A percentile compares a stretch with the other conserved stretches of the same genome.
These are phyloP conservation scores for Lagodon rhomboides DNA, from an alignment of 2,797 vertebrate species.

Conservation along the genomic window DNA sequence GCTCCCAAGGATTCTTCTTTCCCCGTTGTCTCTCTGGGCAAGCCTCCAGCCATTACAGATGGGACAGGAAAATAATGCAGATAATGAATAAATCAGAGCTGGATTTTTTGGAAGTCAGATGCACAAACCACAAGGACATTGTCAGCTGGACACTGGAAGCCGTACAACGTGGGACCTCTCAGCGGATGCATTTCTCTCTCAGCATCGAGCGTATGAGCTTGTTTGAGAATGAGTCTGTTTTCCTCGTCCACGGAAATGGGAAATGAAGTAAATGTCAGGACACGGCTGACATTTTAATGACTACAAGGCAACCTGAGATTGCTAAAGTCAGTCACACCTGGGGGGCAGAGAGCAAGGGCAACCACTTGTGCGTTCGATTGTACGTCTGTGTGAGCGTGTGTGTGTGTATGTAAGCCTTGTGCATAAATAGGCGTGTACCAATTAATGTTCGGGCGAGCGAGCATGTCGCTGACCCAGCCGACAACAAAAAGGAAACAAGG, in stretches of 20 bases:
- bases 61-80: conserved; percentile 41
- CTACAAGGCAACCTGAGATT: conserved; percentile 70
- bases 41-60: conserved; percentile 43
- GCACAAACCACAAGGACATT: conserved; percentile 11
- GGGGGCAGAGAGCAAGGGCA: conserved; percentile 33
- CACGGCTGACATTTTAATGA: conserved; percentile 79
- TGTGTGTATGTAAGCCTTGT: neutral
- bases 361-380: conserved; percentile 12
- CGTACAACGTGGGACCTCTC: neutral
- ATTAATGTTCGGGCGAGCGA: neutral
- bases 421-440: neutral
- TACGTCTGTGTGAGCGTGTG: neutral
- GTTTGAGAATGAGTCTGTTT: conserved; percentile 47
- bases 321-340: conserved; percentile 64
- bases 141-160: conserved; percentile 13
- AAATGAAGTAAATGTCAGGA: conserved; percentile 77
- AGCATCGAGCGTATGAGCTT: conserved; percentile 19
- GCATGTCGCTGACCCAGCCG: neutral
- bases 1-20: conserved; percentile 49
- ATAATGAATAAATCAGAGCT: conserved; percentile 34
- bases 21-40: conserved; percentile 43
- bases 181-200: conserved; percentile 6
- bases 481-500: conserved; percentile 1
- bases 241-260: conserved; percentile 52
- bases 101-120: conserved; percentile 37